These are phyloP conservation scores for Mamestra configurata DNA, from an alignment of 1,140 invertebrate genomes.

Conservation along the genomic window DNA sequence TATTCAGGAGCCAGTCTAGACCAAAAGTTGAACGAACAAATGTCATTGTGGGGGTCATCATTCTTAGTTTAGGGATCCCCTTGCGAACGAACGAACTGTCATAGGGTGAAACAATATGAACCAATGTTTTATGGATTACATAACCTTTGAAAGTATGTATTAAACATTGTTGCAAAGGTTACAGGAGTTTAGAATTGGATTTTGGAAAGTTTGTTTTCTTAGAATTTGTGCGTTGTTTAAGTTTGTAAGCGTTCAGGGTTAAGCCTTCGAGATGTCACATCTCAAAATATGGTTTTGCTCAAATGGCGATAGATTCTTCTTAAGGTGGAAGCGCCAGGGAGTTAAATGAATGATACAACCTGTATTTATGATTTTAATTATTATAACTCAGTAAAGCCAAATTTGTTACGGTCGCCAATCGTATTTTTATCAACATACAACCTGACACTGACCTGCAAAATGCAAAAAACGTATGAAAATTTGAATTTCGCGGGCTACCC, in stretches of 20 bases:
- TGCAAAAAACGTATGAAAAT: too few relatives aligned
- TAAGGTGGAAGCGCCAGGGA: too few relatives aligned
- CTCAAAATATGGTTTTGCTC: too few relatives aligned
- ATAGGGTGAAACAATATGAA: neutral
- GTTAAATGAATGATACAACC: too few relatives aligned
- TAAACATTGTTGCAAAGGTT: neutral
- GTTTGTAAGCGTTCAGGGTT: neutral
- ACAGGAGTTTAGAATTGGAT: constrained; percentile 21
- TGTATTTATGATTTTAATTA: too few relatives aligned
- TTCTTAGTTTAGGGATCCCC: constrained; percentile 11
- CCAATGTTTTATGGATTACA: constrained; percentile 12
- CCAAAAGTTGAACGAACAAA: constrained; percentile 26
- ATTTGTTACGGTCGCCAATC: too few relatives aligned
- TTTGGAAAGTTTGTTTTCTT: constrained; percentile 27
- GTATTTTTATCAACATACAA: too few relatives aligned
- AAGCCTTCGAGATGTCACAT: neutral
- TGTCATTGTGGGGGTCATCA: constrained; percentile 28
- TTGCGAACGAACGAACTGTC: neutral
- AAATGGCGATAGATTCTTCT: too few relatives aligned
- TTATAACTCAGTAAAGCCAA: too few relatives aligned
- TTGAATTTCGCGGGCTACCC: too few relatives aligned
- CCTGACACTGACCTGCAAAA: too few relatives aligned
- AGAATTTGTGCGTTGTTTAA: constrained; percentile 25
- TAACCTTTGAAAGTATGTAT: neutral
- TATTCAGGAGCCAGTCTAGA: constrained; percentile 1